Evolutionary conservation across 1,140 invertebrate genomes (phyloP), one percentile per base, ranked within the genome.

Genomic region (Neodiprion pinetum): DNA sequence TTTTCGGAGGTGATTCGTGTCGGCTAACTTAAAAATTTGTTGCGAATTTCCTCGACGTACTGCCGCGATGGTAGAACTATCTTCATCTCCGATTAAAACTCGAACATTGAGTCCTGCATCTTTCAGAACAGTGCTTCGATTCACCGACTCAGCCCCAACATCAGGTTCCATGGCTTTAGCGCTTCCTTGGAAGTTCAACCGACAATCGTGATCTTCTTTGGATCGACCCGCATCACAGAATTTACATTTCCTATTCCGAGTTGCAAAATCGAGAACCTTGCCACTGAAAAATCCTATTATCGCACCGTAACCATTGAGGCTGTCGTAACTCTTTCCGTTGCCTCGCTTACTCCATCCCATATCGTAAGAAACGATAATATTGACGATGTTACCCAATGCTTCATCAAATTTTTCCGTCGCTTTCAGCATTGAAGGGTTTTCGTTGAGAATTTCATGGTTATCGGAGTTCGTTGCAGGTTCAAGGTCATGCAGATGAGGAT

Each of bases 1-100:
- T 61, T 76, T 76, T 14, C n/a, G 61, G 1, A 76, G 50, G 53
- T 76, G 75, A 69, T 76, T 76, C 67, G 12, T 76, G 40, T 76
- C 72, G 7, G 50, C 40, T n/a, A 75, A 12, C 65, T 77, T 74
- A 67, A 75, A 70, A 67, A 80, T 17, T 49, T 1, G 69, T 12
- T 72, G 17, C 1, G 72, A 50, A 40, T 47, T 74, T 48, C 70
- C 67, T 17, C 21, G 7, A 0, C 61, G 61, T 4, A 74, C 67
- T 0, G 76, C 70, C 48, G 73, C 48, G 47, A 74, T 74, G 9
- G 71, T 69, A 7, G 65, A 72, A 2, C 61, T 50, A 74, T 77
- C 76, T 48, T 77, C 71, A 67, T 77, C 72, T 14, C 72, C 76
- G n/a, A 77, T 71, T 4, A 77, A 2, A 10, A 70, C 72, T 28